Base-by-base conservation (phyloP, 2,888 invertebrate genomes). In the Cabera pusaria region DNA sequence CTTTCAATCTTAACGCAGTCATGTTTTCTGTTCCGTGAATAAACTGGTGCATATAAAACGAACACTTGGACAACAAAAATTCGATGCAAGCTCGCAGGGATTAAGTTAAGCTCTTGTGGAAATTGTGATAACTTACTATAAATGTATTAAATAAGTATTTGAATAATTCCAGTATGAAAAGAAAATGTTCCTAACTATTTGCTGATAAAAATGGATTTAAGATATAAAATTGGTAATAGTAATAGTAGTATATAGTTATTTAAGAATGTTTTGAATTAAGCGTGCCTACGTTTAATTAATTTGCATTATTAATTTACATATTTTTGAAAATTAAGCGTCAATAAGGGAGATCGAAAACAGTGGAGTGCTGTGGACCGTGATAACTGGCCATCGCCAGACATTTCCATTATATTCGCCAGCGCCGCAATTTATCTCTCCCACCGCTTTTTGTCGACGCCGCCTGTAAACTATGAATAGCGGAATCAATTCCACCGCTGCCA, bases 381-480 rank as follows among this genome's bases (percentile, higher is more conserved):
- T 74, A 76, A 69, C 69, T 50, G 62, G 57, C 54, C 59, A 65
- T 67, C 58, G 48, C 34, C 63, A 62, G 63, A 66, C 55, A 65
- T 60, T 62, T 64, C 67, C 66, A 74, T 78, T 73, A 74, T 73
- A 72, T 71, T 74, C 64, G 56, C 62, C 46, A 52, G 56, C 52
- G 54, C 49, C 60, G 65, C 66, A 72, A 73, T 81, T 79, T 76
- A 75, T 78, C 55, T 67, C 45, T 67, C 45, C 48, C 52, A 59
- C 47, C 52, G 63, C 64, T 72, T 82, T 77, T 81, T 75, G 64
- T 69, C 58, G 56, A 55, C 53, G 41, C 56, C 59, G 59, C 64
- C 68, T 68, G 70, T 72, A 71, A 72, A 65, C 72, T 73, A 70
- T 72, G 71, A 73, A 73, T 62, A 65, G 66, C 51, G 50, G 52